Evolutionary conservation across 1,140 invertebrate species (phyloP), one percentile per base, ranked within the genome.

Genomic region (Liolophura sinensis): DNA sequence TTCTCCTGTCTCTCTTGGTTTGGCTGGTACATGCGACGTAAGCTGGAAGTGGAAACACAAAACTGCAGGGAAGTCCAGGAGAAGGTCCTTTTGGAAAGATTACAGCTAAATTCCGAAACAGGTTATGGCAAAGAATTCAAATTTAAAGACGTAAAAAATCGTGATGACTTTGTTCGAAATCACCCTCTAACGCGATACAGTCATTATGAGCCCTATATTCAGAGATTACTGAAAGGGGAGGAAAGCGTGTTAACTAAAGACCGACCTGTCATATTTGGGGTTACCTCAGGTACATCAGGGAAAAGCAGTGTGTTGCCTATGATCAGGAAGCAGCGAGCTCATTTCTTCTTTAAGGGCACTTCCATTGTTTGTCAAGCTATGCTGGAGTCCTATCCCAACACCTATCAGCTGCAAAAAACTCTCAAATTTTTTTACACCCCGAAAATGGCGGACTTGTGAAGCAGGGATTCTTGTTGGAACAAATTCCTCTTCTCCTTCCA

Each of bases 261-360:
- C 11, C 65, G 73, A 40, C 80, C 80, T 15, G 62, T 72, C 15
- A 73, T 78, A 47, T 79, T 83, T 72, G 78, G 78, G 58, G 78
- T 81, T 4, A 84, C 82, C 4, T 84, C 82, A 52, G 82, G 82
- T 27, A 84, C 82, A 1, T 81, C 81, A 3, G 82, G 82, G 1
- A 76, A 73, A 24, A 76, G 74, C 49, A 76, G 76, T 48, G 70
- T 80, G 15, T 58, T 83, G 20, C 81, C 81, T 22, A 79, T 78
- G 75, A 62, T 76, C 0, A 67, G 64, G 24, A 73, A 71, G 55
- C 80, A 81, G 59, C 70, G 70, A 48, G 49, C 59, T n/a, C 16
- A 72, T 1, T 83, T 83, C 65, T 81, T 83, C 57, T 60, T 76
- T 0, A 71, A 82, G 25, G 82, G 80, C 24, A 75, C 82, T 12